Evolutionary conservation across 2,797 vertebrate species (phyloP), one percentile per base, ranked within the genome.

Genomic region (Gambusia yucatana): DNA sequence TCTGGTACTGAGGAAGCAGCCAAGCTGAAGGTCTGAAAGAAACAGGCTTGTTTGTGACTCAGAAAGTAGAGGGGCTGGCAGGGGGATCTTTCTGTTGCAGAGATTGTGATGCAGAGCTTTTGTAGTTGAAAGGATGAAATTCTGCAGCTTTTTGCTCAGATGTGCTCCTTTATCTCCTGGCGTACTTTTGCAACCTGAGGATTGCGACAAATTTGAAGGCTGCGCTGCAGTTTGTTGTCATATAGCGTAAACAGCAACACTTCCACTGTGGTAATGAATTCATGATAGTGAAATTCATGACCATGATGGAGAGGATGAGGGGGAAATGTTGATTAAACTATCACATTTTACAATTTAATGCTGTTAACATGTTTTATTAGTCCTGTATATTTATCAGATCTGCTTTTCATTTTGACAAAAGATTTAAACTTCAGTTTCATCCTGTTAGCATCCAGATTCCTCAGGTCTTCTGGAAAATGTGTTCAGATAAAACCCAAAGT

Each of bases 11-110:
- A 93, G 91, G 89, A 87, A 82, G 91, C 91, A 89, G 93, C 92
- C 93, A 91, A 94, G 87, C 86, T 65, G 78, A 84, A 83, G 87
- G 80, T 80, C 88, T 93, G 88, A 92, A 94, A 93, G 90, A 81
- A 94, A 86, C 92, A 77, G 90, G 55, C 88, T 90, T 93, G 93
- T 94, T 89, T 94, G 90, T 89, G 90, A 86, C 84, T 89, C 84
- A 20, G 82, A 90, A 88, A 92, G 88, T 2, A 82, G 82, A 71
- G 82, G 82, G 78, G 79, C 72, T 85, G 87, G 80, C 5, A n/a
- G 78, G 77, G 85, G 84, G 71, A 48, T 84, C 77, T 87, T 82
- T 84, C 79, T 73, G 79, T 82, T 85, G 82, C 86, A 55, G 86
- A 82, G 84, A 82, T 79, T 83, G 81, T 79, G 86, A 86, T 87